These are phyloP conservation scores for Synaphobranchus kaupii DNA, from an alignment of 2,797 vertebrate genomes.

Conservation along the genomic window DNA sequence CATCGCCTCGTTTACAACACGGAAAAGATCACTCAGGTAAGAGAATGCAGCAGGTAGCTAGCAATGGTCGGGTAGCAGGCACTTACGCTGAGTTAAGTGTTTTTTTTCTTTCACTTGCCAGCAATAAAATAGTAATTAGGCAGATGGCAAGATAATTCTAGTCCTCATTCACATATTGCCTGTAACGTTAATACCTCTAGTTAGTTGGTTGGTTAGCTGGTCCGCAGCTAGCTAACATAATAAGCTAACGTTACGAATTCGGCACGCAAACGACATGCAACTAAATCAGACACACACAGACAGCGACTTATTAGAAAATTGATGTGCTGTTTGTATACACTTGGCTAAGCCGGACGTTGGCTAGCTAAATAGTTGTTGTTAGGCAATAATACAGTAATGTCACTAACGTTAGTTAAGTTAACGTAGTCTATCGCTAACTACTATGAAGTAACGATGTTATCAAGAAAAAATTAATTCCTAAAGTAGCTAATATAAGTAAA, in stretches of 20 bases:
- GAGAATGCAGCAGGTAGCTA: not conserved
- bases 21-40: conserved; percentile 18
- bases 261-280: no score
- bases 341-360: not conserved
- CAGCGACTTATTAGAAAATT: no score
- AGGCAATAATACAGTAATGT: not conserved
- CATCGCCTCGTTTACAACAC: not conserved
- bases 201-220: not conserved
- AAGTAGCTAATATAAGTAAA: no score
- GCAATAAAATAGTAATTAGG: not conserved
- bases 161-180: no score
- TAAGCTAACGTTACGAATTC: no score
- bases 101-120: not conserved
- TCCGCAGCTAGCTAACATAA: no score
- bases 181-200: not conserved
- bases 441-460: no score
- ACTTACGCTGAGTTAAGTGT: not conserved
- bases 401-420: not conserved
- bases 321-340: not conserved
- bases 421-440: no score
- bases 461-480: no score
- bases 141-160: no score
- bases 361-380: no score
- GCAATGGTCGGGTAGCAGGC: not conserved
- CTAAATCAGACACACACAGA: no score